Percentiles rank a stretch among this genome's conserved stretches.
phyloP scores from a whole-genome alignment of 2,797 vertebrate genomes.

The Tragopan temminckii region DNA sequence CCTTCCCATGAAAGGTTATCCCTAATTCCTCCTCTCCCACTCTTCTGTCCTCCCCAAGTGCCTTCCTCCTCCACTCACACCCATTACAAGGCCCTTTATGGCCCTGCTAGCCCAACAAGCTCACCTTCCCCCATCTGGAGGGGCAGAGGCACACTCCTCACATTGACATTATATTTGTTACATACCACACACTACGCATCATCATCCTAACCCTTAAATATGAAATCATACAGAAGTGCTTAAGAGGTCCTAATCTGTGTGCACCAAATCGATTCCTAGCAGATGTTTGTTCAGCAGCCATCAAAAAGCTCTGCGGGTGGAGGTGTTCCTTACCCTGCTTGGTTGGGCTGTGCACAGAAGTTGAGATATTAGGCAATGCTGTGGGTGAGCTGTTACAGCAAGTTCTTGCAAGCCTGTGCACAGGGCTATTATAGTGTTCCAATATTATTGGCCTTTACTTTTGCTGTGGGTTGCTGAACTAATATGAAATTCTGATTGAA shows the following conservation, averaged over 20 bases:
- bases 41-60: background rate
- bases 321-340: background rate
- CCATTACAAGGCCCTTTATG: background rate
- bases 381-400: background rate
- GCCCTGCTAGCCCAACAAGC: background rate
- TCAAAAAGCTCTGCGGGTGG: background rate
- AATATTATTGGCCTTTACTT: constrained; percentile 1
- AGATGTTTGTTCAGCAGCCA: background rate
- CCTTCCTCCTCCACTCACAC: background rate
- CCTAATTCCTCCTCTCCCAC: background rate
- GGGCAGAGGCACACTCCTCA: background rate
- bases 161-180: background rate
- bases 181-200: background rate
- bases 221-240: background rate
- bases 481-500: constrained; percentile 57
- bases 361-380: background rate
- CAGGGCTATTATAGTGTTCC: background rate
- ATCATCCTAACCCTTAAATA: background rate
- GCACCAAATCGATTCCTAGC: background rate
- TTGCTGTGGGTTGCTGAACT: constrained; percentile 15
- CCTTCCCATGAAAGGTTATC: background rate
- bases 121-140: background rate
- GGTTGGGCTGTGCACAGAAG: background rate
- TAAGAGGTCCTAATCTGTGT: fast-evolving
- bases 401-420: background rate